Base-by-base conservation (phyloP, 2,113 vertebrate species). In the Xiphophorus couchianus region DNA sequence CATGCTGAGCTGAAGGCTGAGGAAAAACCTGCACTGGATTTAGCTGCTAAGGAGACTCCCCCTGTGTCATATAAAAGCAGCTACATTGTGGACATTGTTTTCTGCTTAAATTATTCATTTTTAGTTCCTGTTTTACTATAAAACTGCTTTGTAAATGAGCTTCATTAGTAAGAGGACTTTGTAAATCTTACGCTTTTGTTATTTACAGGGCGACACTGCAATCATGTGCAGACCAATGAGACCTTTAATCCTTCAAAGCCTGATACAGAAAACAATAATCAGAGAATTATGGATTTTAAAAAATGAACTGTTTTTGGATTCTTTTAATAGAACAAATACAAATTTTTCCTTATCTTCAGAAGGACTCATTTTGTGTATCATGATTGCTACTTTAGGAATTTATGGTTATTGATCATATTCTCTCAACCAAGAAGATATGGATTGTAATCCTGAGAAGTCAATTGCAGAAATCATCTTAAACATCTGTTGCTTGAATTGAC, bases 21-120 rank as follows among this genome's bases (percentile, higher is more conserved):
- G 4, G 44, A 42, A 90, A 93, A 90, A 78, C 14, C 37, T 64
- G 90, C 76, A 85, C 76, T 44, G 86, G 92, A 89, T 61, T 58
- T 0, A 0, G 3, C 1, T 5, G 27, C 7, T 60, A 15, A 28
- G 30, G 1, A 17, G 29, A 63, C 65, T 66, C 62, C 31, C 68
- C 31, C 42, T 19, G 39, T 17, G 74, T 62, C 9, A 61, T n/a
- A 15, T 28, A 70, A 48, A 66, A 39, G 30, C 35, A 62, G 22
- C 3, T 7, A 25, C 19, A 51, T 51, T 44, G 2, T 44, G 48
- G 19, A 51, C 48, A 51, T 1, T 54, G 51, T 54, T 54, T 22
- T 22, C 51, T 25, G 51, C 51, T 8, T 22, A 25, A 54, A 19
- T 25, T 54, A 44, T 44, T 15, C 3, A 44, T 44, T 44, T 14